Conservation (phyloP, 2,113 vertebrate species). For the Erinaceus europaeus region DNA sequence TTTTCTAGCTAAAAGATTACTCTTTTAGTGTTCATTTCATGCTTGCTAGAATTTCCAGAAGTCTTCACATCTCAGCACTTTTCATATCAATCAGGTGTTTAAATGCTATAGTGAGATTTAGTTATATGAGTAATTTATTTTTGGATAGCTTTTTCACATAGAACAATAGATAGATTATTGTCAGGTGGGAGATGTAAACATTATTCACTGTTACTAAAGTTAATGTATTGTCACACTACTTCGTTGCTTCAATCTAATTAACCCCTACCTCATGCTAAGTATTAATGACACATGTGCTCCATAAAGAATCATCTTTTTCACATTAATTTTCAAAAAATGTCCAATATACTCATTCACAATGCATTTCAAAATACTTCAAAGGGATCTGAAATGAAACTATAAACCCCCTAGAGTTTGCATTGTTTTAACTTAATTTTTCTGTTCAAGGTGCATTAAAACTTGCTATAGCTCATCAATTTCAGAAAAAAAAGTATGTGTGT, state of each 20-base stretch:
- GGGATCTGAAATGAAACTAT: background rate
- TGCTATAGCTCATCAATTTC: slow-evolving; percentile 11
- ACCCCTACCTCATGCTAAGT: background rate
- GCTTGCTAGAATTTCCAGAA: background rate
- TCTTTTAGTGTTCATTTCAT: background rate
- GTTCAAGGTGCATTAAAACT: background rate
- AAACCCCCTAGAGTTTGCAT: background rate
- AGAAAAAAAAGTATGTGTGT: background rate
- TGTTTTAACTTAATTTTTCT: background rate
- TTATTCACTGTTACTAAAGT: background rate
- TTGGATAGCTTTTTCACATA: background rate
- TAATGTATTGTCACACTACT: background rate
- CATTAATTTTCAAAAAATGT: slow-evolving; percentile 12
- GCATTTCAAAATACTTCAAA: background rate
- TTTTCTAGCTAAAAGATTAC: background rate
- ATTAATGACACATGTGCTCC: background rate
- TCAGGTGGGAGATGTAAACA: background rate
- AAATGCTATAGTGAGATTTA: background rate
- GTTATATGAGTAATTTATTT: slow-evolving; percentile 18
- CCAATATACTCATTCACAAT: background rate
- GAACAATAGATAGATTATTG: background rate
- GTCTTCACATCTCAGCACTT: background rate
- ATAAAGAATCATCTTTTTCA: background rate
- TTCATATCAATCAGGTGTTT: background rate
- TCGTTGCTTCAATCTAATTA: background rate